Evolutionary conservation across 2,113 vertebrate species (phyloP), one percentile per base, ranked within the genome.

Genomic region (Petrocephalus microphthalmus): DNA sequence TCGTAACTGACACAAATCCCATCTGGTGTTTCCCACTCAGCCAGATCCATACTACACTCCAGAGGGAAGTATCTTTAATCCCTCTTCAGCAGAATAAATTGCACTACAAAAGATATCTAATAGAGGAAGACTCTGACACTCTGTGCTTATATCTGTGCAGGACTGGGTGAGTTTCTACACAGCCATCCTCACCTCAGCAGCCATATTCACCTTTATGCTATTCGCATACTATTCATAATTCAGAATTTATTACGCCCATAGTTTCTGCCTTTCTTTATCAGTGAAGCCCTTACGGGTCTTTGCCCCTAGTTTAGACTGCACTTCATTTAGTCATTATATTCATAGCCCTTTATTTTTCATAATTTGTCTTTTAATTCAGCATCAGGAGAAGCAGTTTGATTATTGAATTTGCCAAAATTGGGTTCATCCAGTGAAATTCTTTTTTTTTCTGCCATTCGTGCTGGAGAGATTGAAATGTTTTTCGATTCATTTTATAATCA

Each of bases 31-130:
- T 45, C 54, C 85, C 33, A 45, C n/a, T 60, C 20, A 17, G 2
- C 8, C 8, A 86, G 53, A 13, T 25, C 49, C 67, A 78, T 17
- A 51, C 84, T 11, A 8, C 22, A 7, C 25, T 47, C 82, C 42
- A 47, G 22, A 85, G n/a, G 25, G 49, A 53, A 53, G 54, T 96
- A 96, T 91, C 98, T 97, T 87, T 90, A 95, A 1, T 97, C 97
- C 0, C 98, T 97, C 87, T 67, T 95, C 90, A 99, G 99, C 56
- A 98, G 98, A 53, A 98, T 97, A 0, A 95, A 97, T 88, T 96
- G 98, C 89, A 93, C 90, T 0, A 94, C 98, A 90, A 96, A 90
- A 92, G 95, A 96, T 0, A 89, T 96, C 2, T 96, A 94, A 92
- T 94, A 93, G 0, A 97, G 97, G 42, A 96, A 97, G 29, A 96